phyloP scores from a whole-genome alignment of 1,140 invertebrate genomes.

The Elysia chlorotica region DNA sequence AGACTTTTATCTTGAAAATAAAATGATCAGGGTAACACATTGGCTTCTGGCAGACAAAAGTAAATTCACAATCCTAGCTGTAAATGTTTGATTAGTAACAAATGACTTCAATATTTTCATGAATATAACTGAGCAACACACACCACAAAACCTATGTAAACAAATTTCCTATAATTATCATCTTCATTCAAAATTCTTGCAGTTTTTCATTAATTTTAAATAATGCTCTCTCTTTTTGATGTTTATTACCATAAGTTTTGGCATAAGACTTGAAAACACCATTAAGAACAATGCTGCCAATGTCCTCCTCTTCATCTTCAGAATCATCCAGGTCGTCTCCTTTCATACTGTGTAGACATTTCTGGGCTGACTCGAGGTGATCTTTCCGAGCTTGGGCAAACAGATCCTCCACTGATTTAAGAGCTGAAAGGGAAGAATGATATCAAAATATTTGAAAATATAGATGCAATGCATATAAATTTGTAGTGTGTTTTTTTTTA shows the following conservation, averaged over 20 bases:
- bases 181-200: no score
- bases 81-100: no score
- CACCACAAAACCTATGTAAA: no score
- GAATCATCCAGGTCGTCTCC: slow-evolving; percentile 28
- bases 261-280: slow-evolving; percentile 51
- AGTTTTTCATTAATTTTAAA: no score
- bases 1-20: no score
- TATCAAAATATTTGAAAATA: background rate
- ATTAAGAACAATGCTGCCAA: slow-evolving; percentile 41
- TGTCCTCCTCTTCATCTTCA: slow-evolving; percentile 51
- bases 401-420: slow-evolving; percentile 27
- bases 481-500: background rate
- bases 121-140: no score
- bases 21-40: no score
- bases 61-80: no score
- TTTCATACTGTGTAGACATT: slow-evolving; percentile 37
- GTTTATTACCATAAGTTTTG: slow-evolving; percentile 36
- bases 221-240: no score
- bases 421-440: background rate
- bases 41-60: no score
- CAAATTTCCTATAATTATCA: no score
- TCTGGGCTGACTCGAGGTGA: slow-evolving; percentile 45
- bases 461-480: background rate
- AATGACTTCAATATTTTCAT: no score
- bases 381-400: slow-evolving; percentile 47